Evolutionary conservation across 2,888 invertebrate species (phyloP), one percentile per base, ranked within the genome.

Genomic region (Ernsta delagoae): DNA sequence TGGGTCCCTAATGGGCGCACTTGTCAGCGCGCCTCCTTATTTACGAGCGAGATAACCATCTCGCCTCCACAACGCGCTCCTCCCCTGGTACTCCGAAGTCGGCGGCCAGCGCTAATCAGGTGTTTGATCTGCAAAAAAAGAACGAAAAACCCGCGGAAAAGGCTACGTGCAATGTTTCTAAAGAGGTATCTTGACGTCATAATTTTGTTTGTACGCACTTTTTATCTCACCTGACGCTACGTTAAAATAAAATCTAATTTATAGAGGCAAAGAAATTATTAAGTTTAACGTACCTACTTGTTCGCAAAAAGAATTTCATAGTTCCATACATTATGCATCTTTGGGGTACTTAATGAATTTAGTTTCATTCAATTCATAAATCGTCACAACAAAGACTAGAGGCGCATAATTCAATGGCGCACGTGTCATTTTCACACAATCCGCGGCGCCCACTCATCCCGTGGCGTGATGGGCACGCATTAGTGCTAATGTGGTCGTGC

Each of bases 11-110:
- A 90, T 90, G 86, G 89, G 83, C 85, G 81, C 83, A 83, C 87
- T 86, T 89, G 89, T 90, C 89, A 82, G 83, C 74, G 78, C 76
- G 78, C 31, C 41, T 74, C 81, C 80, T 88, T 90, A 89, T 91
- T 91, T 90, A 90, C 86, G 86, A 71, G 79, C 71, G 70, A 74
- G 90, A 90, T 90, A 87, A 83, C 77, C 80, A 90, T 89, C 90
- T 77, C 78, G 75, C 78, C 71, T 74, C 72, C 72, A 66, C 61
- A 72, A 16, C 43, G 68, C 71, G 72, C 73, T 72, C 73, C 70
- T 63, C 60, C 71, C 73, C 76, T 73, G 73, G 75, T 76, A 73
- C 75, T 56, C 63, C 34, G 61, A 61, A 67, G 61, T 56, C 67
- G 39, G 56, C 61, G 67, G 61, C 63, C 66, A 71, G 67, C 69